phyloP scores from a whole-genome alignment of 2,113 vertebrate species.

The Dipodomys stephensi region DNA sequence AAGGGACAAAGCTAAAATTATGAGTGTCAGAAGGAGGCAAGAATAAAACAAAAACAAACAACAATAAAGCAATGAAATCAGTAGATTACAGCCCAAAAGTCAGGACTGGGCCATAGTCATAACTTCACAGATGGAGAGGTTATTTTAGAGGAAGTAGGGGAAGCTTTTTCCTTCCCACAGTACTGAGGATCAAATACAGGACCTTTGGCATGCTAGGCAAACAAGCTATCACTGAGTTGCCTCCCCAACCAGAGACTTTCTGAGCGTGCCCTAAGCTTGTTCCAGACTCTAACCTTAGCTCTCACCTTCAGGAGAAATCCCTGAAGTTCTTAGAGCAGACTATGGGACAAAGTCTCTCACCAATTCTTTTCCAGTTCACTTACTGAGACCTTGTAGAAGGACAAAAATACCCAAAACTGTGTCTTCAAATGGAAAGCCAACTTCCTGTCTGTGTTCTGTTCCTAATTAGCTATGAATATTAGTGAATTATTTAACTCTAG shows the following conservation, averaged over 20 bases:
- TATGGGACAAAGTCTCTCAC: constrained; percentile 2
- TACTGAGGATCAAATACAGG: too few species aligned
- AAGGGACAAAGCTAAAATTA: constrained; percentile 20
- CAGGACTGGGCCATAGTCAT: background rate
- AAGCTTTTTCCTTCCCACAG: too few species aligned
- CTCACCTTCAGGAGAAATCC: background rate
- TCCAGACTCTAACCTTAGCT: constrained; percentile 22
- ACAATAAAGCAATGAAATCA: constrained; percentile 31
- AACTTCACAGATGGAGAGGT: constrained; percentile 41
- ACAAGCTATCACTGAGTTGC: too few species aligned
- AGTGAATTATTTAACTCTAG: constrained; percentile 40
- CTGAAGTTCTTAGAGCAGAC: background rate
- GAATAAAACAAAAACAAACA: background rate
- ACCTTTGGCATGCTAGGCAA: too few species aligned
- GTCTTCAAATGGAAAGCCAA: constrained; percentile 47
- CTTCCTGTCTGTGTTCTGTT: constrained; percentile 36
- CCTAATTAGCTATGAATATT: constrained; percentile 23
- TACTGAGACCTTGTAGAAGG: constrained; percentile 21
- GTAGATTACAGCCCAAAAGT: background rate
- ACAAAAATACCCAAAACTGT: constrained; percentile 29
- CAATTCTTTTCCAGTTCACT: constrained; percentile 53
- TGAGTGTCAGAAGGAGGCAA: background rate
- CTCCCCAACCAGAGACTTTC: background rate
- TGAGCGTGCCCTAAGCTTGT: constrained; percentile 33
- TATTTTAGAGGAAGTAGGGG: background rate